Evolutionary conservation across 2,797 vertebrate genomes (phyloP), one percentile per base, ranked within the genome.

Genomic region (Steatocranus sp.): DNA sequence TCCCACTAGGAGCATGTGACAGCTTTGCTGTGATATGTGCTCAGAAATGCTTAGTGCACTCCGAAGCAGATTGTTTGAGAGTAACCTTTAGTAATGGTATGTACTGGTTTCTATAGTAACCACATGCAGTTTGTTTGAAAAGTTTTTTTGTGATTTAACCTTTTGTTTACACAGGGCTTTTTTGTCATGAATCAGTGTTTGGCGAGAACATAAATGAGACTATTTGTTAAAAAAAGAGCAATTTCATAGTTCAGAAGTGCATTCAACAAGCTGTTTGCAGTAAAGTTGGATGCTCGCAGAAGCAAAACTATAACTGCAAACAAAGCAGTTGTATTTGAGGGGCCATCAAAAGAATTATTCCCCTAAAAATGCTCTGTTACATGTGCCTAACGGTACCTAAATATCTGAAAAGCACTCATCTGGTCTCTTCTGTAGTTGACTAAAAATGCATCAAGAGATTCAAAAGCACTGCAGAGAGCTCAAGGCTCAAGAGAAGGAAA

Each of bases 101-200:
- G 58, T 5, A 17, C 7, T 1, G 2, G 76, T 92, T 83, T 83
- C 87, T 73, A 83, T 82, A 50, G 86, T n/a, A 82, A 91, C 89
- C 48, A 14, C 68, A 77, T 51, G 80, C 54, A 81, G 32, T 63
- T 53, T 20, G 23, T 46, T 61, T 50, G 1, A 73, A 77, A 80
- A 25, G 3, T 12, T 68, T 58, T 18, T 75, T 56, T 43, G 17
- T 10, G 41, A 86, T 80, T 81, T 73, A 76, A 90, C 63, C 79
- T 89, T 86, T 82, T 51, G 63, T 53, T 58, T 82, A 2, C 51
- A 18, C 15, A 10, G 17, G 9, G 50, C 3, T 5, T 66, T 61
- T 50, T 54, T 76, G 66, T 66, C 75, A 74, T 66, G 11, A 81
- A 81, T 53, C 82, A 74, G 50, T 61, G 63, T 82, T 85, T 32